Conservation (phyloP, 2,888 invertebrate species). For the Lamellibrachia columna region DNA sequence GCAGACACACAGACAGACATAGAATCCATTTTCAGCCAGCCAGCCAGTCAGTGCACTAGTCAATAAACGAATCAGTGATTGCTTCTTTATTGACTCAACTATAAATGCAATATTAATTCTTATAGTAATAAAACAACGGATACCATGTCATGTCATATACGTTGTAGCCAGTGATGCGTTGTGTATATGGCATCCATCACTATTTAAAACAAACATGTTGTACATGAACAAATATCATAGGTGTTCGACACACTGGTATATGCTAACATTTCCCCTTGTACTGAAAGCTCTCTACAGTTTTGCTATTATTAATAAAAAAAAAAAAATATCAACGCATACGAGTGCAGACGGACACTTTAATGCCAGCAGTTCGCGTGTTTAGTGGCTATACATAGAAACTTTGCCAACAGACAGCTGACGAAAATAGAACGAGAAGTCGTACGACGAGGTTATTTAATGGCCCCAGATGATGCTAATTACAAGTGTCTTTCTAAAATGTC, state of each 20-base stretch:
- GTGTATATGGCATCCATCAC: not conserved
- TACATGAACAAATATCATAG: not conserved
- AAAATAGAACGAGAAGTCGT: not conserved
- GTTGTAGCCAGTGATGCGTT: not conserved
- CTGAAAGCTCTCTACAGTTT: not conserved
- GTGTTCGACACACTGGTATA: not conserved
- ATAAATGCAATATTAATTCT: no score
- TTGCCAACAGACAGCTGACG: not conserved
- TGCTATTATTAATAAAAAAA: not conserved
- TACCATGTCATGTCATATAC: no score
- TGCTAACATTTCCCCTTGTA: not conserved
- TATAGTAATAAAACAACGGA: no score
- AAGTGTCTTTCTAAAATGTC: not conserved
- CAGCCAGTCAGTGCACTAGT: no score
- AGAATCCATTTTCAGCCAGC: no score
- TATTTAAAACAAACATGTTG: not conserved
- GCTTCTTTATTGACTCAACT: no score
- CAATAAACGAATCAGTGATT: no score
- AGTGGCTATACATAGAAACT: not conserved
- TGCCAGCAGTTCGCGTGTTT: not conserved
- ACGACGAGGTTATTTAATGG: not conserved
- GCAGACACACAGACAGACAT: no score
- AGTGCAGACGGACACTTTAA: not conserved
- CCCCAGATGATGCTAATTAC: not conserved
- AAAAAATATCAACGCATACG: not conserved